These are phyloP conservation scores for Danio aesculapii DNA, from an alignment of 2,797 vertebrate species.

Conservation along the genomic window DNA sequence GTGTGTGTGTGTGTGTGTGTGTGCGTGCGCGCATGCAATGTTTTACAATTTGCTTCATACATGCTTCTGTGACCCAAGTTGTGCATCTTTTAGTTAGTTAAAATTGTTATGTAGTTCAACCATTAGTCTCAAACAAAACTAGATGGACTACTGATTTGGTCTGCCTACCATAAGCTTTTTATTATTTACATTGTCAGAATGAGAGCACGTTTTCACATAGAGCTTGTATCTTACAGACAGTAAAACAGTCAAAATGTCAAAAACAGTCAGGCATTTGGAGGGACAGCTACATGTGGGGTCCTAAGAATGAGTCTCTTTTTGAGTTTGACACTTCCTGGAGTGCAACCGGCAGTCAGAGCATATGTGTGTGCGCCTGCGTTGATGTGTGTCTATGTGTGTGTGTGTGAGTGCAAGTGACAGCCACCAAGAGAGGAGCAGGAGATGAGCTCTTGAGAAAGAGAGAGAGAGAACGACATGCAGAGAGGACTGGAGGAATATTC, in stretches of 20 bases:
- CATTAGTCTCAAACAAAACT: slow-evolving; percentile 1
- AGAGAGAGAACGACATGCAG: slow-evolving; percentile 27
- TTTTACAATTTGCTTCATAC: neutral
- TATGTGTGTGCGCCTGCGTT: slow-evolving; percentile 18
- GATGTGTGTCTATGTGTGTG: neutral
- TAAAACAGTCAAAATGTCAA: slow-evolving; percentile 1
- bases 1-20: neutral
- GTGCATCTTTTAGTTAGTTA: neutral
- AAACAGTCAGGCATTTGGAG: slow-evolving; percentile 62
- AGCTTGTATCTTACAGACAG: slow-evolving; percentile 21
- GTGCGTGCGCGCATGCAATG: no score
- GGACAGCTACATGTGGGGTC: slow-evolving; percentile 66
- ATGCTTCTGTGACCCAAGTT: neutral
- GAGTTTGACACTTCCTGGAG: slow-evolving; percentile 70
- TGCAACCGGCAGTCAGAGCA: slow-evolving; percentile 57
- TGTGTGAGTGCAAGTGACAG: slow-evolving; percentile 7
- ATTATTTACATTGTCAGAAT: neutral
- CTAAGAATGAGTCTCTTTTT: slow-evolving; percentile 56
- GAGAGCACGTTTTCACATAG: slow-evolving; percentile 2
- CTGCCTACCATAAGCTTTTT: neutral
- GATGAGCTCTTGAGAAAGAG: slow-evolving; percentile 35
- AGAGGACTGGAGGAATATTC: slow-evolving; percentile 24
- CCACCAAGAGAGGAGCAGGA: slow-evolving; percentile 6
- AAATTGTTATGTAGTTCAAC: no score
- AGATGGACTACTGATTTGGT: neutral